Evolutionary conservation across 2,113 vertebrate species (phyloP).

Genomic region (Nannobrachium achirus): DNA sequence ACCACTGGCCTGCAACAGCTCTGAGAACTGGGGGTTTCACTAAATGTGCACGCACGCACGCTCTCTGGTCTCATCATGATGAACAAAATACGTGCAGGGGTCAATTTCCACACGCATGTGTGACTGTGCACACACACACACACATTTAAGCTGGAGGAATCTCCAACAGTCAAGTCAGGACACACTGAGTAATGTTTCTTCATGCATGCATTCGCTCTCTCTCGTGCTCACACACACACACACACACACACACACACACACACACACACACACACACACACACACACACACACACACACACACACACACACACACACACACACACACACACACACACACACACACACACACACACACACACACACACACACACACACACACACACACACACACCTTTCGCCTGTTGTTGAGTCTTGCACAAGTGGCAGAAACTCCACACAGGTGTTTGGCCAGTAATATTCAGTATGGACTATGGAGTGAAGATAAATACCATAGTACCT

Average conservation of each 20-base stretch:
- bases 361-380: constrained; percentile 14
- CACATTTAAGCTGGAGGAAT: no score
- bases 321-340: no score
- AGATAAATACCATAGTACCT: no score
- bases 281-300: constrained; percentile 1
- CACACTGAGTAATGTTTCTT: constrained; percentile 6
- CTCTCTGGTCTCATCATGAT: no score
- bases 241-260: constrained; percentile 1
- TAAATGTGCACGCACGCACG: no score
- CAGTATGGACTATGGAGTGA: no score
- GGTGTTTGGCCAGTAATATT: no score
- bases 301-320: constrained; percentile 3
- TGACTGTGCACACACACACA: no score
- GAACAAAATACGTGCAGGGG: neutral
- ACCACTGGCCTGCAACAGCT: constrained; percentile 29
- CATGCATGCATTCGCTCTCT: neutral
- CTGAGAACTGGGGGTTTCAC: constrained; percentile 32
- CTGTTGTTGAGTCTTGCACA: constrained; percentile 38
- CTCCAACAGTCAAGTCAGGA: constrained; percentile 4
- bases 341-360: no score
- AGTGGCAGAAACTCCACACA: constrained; percentile 14
- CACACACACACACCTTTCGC: constrained; percentile 16
- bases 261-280: neutral
- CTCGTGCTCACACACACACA: neutral
- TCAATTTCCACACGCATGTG: no score